phyloP scores from a whole-genome alignment of 2,797 vertebrate genomes.

The Macroramphosus scolopax region DNA sequence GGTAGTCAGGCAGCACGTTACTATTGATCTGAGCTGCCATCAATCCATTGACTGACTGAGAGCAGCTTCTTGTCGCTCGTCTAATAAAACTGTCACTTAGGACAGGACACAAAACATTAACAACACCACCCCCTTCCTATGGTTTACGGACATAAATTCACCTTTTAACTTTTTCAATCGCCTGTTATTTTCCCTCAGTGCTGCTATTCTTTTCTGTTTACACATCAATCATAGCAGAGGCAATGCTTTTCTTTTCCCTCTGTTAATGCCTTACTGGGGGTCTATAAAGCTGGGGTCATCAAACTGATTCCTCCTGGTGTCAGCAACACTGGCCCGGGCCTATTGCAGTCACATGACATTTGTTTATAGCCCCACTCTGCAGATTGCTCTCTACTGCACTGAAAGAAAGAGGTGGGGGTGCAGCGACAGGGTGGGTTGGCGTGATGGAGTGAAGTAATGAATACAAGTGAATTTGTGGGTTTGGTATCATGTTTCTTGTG shows the following conservation, averaged over 20 bases:
- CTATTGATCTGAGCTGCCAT: too few relatives aligned
- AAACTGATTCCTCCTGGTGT: constrained; percentile 46
- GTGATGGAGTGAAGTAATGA: constrained; percentile 37
- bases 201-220: too few relatives aligned
- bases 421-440: constrained; percentile 6
- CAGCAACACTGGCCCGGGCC: constrained; percentile 54
- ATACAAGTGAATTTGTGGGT: constrained; percentile 35
- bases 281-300: constrained; percentile 58
- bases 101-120: constrained; percentile 9
- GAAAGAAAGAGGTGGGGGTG: constrained; percentile 21
- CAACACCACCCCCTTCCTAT: constrained; percentile 2
- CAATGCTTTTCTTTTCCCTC: too few relatives aligned
- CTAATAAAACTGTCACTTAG: constrained; percentile 24
- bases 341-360: constrained; percentile 58
- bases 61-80: constrained; percentile 34
- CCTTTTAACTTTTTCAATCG: neutral
- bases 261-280: constrained; percentile 5
- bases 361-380: constrained; percentile 62
- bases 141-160: constrained; percentile 20
- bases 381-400: constrained; percentile 55
- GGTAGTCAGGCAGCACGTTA: constrained; percentile 16
- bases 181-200: neutral
- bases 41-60: constrained; percentile 17
- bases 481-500: constrained; percentile 43
- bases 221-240: too few relatives aligned